phyloP scores from a whole-genome alignment of 2,888 invertebrate genomes.

The Limenitis camilla region DNA sequence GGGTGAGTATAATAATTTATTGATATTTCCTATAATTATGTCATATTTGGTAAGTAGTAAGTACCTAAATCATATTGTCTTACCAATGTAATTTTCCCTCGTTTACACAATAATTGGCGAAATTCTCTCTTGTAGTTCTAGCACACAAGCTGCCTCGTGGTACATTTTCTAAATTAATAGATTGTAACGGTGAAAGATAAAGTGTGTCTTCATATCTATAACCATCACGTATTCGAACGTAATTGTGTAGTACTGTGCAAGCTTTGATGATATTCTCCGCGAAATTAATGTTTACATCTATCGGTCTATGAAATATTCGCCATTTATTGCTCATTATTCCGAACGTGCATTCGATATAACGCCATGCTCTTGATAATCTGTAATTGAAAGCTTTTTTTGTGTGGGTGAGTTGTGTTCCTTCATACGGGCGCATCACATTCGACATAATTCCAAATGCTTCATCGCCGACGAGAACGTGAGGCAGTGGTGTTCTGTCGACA shows the following conservation, averaged over 20 bases:
- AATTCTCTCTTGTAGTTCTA: neutral
- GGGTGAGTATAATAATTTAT: neutral
- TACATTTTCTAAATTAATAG: neutral
- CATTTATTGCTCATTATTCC: neutral
- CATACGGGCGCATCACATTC: constrained; percentile 6
- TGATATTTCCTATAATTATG: no score
- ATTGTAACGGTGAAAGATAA: neutral
- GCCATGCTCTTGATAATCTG: constrained; percentile 2
- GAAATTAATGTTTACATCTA: neutral
- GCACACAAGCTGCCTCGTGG: neutral
- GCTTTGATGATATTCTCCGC: constrained; percentile 7
- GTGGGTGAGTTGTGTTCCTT: constrained; percentile 3
- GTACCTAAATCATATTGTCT: neutral
- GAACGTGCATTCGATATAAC: constrained; percentile 10
- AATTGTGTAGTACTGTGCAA: constrained; percentile 7
- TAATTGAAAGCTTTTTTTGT: constrained; percentile 6
- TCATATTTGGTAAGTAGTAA: no score
- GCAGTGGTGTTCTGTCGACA: constrained; percentile 14
- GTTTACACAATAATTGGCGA: neutral
- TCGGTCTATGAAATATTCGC: neutral
- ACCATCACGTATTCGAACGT: constrained; percentile 7
- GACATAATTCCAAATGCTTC: constrained; percentile 11
- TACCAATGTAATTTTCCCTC: neutral
- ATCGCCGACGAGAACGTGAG: constrained; percentile 13
- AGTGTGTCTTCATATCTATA: constrained; percentile 6